These are phyloP conservation scores for Furcula furcula DNA, from an alignment of 2,888 invertebrate genomes.

Conservation along the genomic window DNA sequence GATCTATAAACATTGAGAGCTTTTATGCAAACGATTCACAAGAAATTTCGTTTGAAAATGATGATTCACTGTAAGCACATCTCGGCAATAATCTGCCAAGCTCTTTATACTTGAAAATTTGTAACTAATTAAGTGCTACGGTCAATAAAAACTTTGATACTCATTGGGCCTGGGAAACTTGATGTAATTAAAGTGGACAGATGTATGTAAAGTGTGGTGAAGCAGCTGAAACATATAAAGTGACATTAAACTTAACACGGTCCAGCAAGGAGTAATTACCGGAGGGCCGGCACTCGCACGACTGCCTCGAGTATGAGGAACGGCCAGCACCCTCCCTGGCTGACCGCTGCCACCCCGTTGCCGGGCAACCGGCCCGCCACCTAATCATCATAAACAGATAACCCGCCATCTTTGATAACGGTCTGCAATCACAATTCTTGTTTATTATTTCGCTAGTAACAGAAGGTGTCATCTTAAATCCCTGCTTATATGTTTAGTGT, in stretches of 20 bases:
- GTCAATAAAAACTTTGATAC: constrained; percentile 19
- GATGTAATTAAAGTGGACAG: constrained; percentile 31
- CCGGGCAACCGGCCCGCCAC: constrained; percentile 69
- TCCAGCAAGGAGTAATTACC: constrained; percentile 72
- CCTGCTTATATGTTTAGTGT: too few species aligned
- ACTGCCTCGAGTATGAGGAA: constrained; percentile 70
- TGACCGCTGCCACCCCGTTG: constrained; percentile 76
- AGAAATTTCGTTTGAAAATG: too few species aligned
- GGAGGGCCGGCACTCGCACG: constrained; percentile 47
- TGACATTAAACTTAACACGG: constrained; percentile 68
- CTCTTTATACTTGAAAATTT: background rate
- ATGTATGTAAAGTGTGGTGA: constrained; percentile 26
- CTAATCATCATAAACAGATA: constrained; percentile 80
- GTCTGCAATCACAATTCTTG: constrained; percentile 30
- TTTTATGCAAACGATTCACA: too few species aligned
- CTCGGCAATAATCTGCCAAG: background rate
- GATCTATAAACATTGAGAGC: too few species aligned
- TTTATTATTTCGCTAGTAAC: too few species aligned
- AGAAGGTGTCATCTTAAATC: too few species aligned
- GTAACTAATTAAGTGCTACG: constrained; percentile 18
- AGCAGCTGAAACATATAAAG: constrained; percentile 47
- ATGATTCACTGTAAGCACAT: too few species aligned
- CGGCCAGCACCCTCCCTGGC: constrained; percentile 46
- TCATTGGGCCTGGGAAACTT: constrained; percentile 25
- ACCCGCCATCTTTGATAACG: constrained; percentile 63